Percentiles rank a stretch among this genome's conserved stretches.
Conservation (phyloP, 2,797 vertebrate species). For the Micrastur ruficollis region DNA sequence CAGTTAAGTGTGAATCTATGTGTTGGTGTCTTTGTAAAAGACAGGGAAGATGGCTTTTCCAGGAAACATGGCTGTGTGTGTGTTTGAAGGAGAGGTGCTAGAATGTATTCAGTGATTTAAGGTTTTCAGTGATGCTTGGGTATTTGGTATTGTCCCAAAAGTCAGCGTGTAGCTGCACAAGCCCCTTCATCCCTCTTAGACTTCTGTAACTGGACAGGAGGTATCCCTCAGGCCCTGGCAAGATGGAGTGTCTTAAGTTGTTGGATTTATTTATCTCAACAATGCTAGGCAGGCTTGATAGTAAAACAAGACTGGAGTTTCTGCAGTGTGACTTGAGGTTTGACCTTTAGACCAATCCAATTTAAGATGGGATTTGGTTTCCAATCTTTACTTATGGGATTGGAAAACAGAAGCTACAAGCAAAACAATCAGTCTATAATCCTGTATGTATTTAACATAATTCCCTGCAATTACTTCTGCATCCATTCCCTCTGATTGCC, state of each 20-base stretch:
- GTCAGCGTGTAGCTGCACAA: background rate
- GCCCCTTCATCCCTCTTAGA: background rate
- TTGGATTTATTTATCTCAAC: background rate
- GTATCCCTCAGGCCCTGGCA: background rate
- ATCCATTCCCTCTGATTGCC: background rate
- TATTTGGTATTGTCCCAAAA: background rate
- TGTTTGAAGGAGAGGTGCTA: background rate
- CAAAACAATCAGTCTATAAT: background rate
- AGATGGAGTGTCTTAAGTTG: background rate
- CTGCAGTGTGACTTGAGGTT: background rate
- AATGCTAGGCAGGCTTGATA: background rate
- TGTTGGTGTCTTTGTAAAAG: background rate
- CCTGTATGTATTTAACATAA: background rate
- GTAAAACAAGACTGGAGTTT: background rate
- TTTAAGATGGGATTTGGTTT: slow-evolving; percentile 1
- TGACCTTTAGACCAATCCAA: background rate
- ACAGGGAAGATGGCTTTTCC: background rate
- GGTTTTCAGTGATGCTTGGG: background rate
- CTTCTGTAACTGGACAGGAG: background rate
- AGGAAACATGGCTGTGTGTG: background rate
- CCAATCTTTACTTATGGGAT: background rate
- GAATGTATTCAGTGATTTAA: background rate
- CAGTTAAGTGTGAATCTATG: background rate
- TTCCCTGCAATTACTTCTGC: background rate
- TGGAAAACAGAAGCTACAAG: background rate